A percentile compares a stretch with the other conserved stretches of the same genome.
These are phyloP conservation scores for Parthenolecanium corni DNA, from an alignment of 2,888 invertebrate genomes.

Conservation along the genomic window DNA sequence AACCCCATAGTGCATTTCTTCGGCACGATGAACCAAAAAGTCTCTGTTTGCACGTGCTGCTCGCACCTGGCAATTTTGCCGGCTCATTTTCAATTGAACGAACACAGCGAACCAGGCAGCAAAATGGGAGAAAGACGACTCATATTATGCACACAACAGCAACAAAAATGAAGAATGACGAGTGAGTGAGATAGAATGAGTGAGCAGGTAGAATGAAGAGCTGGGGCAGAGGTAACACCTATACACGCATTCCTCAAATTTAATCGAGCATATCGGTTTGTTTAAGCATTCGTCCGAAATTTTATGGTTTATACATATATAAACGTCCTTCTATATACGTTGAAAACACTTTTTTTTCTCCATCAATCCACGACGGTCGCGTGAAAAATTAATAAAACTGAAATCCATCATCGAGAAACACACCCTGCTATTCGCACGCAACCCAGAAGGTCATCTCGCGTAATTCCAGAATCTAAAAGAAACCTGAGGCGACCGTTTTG, in stretches of 20 bases:
- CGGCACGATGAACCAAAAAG: background rate
- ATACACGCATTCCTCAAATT: constrained; percentile 9
- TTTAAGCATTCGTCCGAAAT: constrained; percentile 14
- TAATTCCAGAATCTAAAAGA: too few species aligned
- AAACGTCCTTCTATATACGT: constrained; percentile 7
- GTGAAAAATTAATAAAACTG: too few species aligned
- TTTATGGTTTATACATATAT: constrained; percentile 4
- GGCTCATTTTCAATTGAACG: constrained; percentile 1
- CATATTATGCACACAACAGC: background rate
- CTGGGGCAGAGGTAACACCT: background rate
- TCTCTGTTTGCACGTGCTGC: constrained; percentile 8
- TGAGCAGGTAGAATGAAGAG: too few species aligned
- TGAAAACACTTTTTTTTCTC: too few species aligned
- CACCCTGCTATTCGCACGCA: too few species aligned
- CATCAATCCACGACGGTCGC: too few species aligned
- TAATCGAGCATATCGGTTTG: constrained; percentile 17
- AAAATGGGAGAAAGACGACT: background rate
- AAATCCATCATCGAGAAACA: too few species aligned
- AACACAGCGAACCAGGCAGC: too few species aligned
- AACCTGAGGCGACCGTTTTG: too few species aligned
- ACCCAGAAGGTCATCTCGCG: too few species aligned
- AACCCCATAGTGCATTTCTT: constrained; percentile 17
- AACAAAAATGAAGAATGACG: too few species aligned
- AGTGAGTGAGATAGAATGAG: background rate
- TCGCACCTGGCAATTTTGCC: constrained; percentile 6